These are phyloP conservation scores for Accipiter cooperii DNA, from an alignment of 2,113 vertebrate species.

Conservation along the genomic window DNA sequence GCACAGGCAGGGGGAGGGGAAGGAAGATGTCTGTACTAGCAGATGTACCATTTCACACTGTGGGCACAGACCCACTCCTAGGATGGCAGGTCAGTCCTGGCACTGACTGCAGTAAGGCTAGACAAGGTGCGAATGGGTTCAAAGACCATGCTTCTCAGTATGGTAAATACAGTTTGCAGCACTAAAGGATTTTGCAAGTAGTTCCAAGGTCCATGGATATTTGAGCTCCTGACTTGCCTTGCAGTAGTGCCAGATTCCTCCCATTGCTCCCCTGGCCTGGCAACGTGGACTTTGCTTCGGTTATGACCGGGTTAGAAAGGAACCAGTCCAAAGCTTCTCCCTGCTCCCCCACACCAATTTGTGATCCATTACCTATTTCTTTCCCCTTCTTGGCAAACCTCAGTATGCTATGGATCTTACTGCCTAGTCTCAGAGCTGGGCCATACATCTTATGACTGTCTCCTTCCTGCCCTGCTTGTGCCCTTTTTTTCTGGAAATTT, in stretches of 20 bases:
- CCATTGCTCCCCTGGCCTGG: background rate
- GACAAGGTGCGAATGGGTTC: background rate
- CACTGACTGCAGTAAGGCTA: background rate
- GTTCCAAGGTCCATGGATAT: background rate
- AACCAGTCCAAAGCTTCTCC: background rate
- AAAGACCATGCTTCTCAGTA: background rate
- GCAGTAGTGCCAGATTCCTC: background rate
- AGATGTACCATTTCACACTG: background rate
- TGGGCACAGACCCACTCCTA: accelerated
- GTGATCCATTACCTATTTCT: background rate
- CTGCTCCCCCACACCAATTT: background rate
- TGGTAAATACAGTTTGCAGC: background rate
- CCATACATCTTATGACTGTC: background rate
- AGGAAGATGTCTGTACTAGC: background rate
- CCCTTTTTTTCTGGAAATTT: background rate
- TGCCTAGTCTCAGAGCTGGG: background rate
- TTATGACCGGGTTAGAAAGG: background rate
- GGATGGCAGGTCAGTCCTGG: background rate
- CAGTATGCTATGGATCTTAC: background rate
- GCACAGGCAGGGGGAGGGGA: background rate
- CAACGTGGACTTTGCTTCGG: background rate
- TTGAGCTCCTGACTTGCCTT: background rate
- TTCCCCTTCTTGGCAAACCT: background rate
- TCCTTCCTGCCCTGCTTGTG: background rate
- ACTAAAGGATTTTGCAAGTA: background rate